Base-by-base conservation (phyloP, 2,888 invertebrate genomes). In the Napeogenes inachia region DNA sequence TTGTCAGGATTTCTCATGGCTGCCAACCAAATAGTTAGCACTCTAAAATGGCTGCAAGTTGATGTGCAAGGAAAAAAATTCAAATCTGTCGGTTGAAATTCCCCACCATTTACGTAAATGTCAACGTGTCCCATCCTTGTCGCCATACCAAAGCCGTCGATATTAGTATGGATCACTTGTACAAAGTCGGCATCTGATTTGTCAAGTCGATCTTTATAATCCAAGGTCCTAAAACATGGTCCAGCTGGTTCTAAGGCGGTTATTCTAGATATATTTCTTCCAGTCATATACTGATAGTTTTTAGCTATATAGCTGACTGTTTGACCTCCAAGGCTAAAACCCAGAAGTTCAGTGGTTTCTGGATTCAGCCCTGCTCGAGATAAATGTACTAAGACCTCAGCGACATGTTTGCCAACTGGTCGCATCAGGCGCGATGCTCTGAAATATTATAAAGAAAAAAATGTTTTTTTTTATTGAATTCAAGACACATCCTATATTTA, bases 101-200 rank as follows among this genome's bases (percentile, higher is more conserved):
- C 90, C 0, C 89, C 90, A 0, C 90, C 90, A 53, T 90, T 90
- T 1, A 89, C 75, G 64, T 87, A 90, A 32, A 87, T 78, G 60
- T 90, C 89, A 0, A 89, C 81, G 60, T 90, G 89, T 0, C 90
- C 90, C 88, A 89, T 87, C 0, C 71, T 75, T 0, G 79, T 69
- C 0, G 89, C 87, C 88, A 90, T 89, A 0, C 90, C 90, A 30
- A 79, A 89, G 0, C 84, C 89, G 56, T 90, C 90, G n/a, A 89
- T 87, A 59, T 89, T 90, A 0, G 89, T 89, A 59, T 90, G 89
- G 4, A 90, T 70, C 0, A 89, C 88, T 70, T 86, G 82, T 0
- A 90, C 88, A 47, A 87, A 89, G 62, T 88, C 87, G 0, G 89
- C 89, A 57, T 89, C 76, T 0, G 85, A 81, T 0, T 80, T 74